A percentile compares a stretch with the other conserved stretches of the same genome.
Conservation (phyloP, 1,140 invertebrate species). For the Heliconius nattereri region DNA sequence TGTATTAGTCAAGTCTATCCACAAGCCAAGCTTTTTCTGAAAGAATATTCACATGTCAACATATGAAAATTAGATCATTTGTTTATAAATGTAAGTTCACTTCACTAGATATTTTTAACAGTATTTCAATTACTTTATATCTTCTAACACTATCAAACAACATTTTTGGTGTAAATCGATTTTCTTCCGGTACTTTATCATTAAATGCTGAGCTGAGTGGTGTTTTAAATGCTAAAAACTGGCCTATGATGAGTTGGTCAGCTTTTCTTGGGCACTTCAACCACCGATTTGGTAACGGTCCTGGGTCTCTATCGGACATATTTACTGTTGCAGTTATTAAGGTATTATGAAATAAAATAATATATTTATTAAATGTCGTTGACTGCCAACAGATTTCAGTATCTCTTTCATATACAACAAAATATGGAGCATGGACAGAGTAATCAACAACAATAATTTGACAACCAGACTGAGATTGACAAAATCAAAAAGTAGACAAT, state of each 20-base stretch:
- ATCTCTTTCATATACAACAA: constrained; percentile 13
- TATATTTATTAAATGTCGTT: not conserved
- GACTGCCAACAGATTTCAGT: not conserved
- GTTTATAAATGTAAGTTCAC: not conserved
- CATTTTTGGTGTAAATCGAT: constrained; percentile 92
- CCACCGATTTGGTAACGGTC: constrained; percentile 93
- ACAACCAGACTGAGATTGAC: not conserved
- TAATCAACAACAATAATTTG: constrained; percentile 12
- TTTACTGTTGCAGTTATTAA: constrained; percentile 20
- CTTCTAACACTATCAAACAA: constrained; percentile 87
- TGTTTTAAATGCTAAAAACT: constrained; percentile 96
- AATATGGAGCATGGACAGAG: not conserved
- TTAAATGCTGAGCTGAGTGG: constrained; percentile 91
- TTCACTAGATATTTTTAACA: not conserved
- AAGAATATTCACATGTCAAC: constrained; percentile 43
- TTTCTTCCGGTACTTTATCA: constrained; percentile 89
- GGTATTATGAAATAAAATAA: constrained; percentile 1
- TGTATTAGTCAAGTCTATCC: constrained; percentile 98
- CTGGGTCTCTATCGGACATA: constrained; percentile 77
- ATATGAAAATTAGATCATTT: not conserved
- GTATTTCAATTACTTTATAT: not conserved
- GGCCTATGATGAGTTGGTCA: constrained; percentile 86
- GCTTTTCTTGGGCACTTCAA: constrained; percentile 95
- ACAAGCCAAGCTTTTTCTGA: constrained; percentile 93
- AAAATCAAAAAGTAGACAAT: not conserved